Conservation (phyloP, 2,888 invertebrate genomes). For the Volucella inflata region DNA sequence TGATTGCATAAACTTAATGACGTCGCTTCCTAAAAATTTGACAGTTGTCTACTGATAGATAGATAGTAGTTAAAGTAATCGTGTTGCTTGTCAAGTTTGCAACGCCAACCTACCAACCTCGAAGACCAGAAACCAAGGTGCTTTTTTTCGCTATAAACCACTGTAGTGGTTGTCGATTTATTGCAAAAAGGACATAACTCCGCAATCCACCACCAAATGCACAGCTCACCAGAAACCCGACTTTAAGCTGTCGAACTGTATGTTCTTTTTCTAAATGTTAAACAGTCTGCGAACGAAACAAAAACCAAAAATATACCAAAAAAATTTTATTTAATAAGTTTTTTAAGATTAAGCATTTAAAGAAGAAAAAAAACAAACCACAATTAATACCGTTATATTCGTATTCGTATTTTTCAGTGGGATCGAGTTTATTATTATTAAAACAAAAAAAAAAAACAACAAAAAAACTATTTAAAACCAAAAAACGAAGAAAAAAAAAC, state of each 20-base stretch:
- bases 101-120: too few species aligned
- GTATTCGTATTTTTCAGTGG: slow-evolving; percentile 74
- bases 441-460: not conserved
- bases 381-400: slow-evolving; percentile 27
- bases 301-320: slow-evolving; percentile 5
- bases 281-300: slow-evolving; percentile 44
- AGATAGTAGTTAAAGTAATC: too few species aligned
- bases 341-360: slow-evolving; percentile 57
- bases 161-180: too few species aligned
- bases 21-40: too few species aligned
- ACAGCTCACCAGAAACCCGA: too few species aligned
- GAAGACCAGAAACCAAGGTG: too few species aligned
- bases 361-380: slow-evolving; percentile 26
- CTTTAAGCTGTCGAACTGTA: not conserved
- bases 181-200: too few species aligned
- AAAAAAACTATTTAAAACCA: not conserved
- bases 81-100: too few species aligned
- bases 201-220: too few species aligned
- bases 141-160: too few species aligned
- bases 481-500: not conserved
- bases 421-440: slow-evolving; percentile 67
- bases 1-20: too few species aligned
- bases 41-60: too few species aligned
- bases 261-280: slow-evolving; percentile 39
- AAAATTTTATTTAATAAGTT: slow-evolving; percentile 67